Conservation (phyloP, 2,113 vertebrate species). For the Smithornis capensis region DNA sequence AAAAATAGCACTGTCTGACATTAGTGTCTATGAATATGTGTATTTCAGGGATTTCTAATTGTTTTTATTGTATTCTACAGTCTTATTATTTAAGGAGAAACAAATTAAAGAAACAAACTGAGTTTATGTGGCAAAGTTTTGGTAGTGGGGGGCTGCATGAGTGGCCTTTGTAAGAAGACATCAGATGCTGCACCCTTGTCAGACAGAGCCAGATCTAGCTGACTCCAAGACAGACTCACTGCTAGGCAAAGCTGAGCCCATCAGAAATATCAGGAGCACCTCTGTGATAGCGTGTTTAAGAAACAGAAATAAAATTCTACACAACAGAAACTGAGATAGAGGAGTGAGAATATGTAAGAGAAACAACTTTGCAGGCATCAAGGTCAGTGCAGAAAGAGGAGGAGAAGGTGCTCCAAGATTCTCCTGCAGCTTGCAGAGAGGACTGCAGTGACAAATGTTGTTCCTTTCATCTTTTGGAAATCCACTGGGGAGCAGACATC, state of each 20-base stretch:
- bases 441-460: neutral
- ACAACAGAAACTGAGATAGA: neutral
- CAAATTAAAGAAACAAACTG: neutral
- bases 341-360: neutral
- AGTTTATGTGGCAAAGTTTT: neutral
- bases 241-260: neutral
- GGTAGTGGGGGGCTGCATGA: neutral
- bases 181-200: neutral
- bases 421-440: neutral
- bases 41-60: neutral
- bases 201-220: neutral
- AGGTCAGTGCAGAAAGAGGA: neutral
- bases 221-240: neutral
- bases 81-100: neutral
- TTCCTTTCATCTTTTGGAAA: neutral
- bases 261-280: rapidly evolving
- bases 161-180: neutral
- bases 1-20: neutral
- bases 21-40: neutral
- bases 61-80: neutral
- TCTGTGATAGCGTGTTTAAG: neutral
- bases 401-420: neutral
- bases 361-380: neutral
- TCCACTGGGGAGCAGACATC: neutral
- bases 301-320: neutral